Base-by-base conservation (phyloP, 37 sponge, comb jelly and placozoan species). In the Crambe crambe region DNA sequence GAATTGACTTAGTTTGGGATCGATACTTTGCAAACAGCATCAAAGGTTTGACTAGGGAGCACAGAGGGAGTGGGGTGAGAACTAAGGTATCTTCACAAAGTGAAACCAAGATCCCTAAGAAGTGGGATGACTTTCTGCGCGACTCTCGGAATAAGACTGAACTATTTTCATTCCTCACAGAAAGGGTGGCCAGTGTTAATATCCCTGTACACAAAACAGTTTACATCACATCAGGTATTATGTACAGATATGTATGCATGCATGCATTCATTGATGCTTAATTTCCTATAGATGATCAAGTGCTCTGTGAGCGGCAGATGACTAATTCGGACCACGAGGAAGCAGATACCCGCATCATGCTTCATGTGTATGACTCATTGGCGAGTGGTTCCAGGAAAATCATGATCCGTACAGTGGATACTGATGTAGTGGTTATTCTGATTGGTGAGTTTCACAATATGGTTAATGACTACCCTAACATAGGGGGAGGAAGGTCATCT, bases 101-200 rank as follows among this genome's bases (percentile, higher is more conserved):
- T n/a, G n/a, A n/a, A n/a, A 41, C 42, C 20, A 74, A 74, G 58
- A 2, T 74, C 1, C 75, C 58, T 20, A 56, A 30, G 30, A 74
- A 74, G 26, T 74, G 75, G 75, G 17, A 38, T 22, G 83, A 82
- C 29, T 82, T 82, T 61, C 63, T 82, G 30, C 74, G 64, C 39
- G 75, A 82, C 51, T 15, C 83, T 41, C 39, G 37, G 29, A 82
- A 82, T 75, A 82, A 82, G 66, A 41, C 34, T 38, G 83, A 82
- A 42, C 43, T 82, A 30, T 82, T 74, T 82, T 31, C 74, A 17
- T 82, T 82, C 51, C 83, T 82, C 17, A 74, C 81, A 27, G 25
- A 23, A 6, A 80, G 42, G 39, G 59, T 80, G 41, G 40, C 72
- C 26, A 39, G 9, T 32, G 26, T 80, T 31, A 22, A 40, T 22